Conservation (phyloP, 1,140 invertebrate genomes). For the Heterodera carotae region DNA sequence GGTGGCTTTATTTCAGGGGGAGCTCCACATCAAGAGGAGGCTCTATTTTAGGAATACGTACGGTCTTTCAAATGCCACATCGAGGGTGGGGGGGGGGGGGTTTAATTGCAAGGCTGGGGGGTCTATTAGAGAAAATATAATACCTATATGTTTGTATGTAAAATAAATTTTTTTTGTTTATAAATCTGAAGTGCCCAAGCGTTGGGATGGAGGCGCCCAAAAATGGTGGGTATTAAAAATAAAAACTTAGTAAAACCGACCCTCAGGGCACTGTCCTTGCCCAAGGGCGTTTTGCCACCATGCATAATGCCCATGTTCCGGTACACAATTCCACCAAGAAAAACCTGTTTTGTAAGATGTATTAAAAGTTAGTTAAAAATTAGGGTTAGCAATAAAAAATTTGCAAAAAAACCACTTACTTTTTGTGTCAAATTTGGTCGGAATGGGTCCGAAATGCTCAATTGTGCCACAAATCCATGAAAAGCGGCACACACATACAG, state of each 20-base stretch:
- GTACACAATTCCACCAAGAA: conserved; percentile 53
- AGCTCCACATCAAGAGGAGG: no score
- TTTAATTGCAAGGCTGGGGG: no score
- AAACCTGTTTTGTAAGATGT: conserved; percentile 27
- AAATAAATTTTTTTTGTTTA: no score
- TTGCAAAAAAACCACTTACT: conserved; percentile 15
- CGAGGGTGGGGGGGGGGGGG: no score
- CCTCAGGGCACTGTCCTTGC: background rate
- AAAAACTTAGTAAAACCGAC: background rate
- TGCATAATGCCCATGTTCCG: conserved; percentile 34
- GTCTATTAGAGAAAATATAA: no score
- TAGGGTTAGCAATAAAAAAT: background rate
- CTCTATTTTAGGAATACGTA: no score
- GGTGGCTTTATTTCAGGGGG: no score
- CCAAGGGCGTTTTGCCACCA: conserved; percentile 13
- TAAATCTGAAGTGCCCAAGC: no score
- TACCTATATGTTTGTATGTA: no score
- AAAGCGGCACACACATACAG: conserved; percentile 88
- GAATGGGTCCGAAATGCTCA: conserved; percentile 81
- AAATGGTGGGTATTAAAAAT: no score
- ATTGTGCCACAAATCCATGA: conserved; percentile 88
- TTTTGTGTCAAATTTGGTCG: conserved; percentile 33
- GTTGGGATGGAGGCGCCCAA: no score
- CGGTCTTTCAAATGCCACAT: no score
- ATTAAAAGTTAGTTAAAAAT: conserved; percentile 5